phyloP scores from a whole-genome alignment of 2,888 invertebrate genomes.

The Bedellia somnulentella region DNA sequence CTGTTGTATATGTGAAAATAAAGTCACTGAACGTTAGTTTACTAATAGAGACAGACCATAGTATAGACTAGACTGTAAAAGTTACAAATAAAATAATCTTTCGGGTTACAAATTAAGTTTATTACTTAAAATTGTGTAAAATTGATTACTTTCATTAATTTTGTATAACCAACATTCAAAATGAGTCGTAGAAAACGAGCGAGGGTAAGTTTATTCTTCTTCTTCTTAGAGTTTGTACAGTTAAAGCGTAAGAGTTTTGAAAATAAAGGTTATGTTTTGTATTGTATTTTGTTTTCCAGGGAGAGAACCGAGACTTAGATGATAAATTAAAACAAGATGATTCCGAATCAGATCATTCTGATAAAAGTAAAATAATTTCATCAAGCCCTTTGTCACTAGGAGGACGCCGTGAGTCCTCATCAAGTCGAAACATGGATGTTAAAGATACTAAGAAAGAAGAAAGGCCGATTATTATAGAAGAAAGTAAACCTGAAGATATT shows the following conservation, averaged over 20 bases:
- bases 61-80: no score
- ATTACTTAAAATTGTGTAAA: no score
- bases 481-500: constrained; percentile 65
- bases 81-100: no score
- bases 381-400: constrained; percentile 58
- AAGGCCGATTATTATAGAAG: constrained; percentile 33
- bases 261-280: constrained; percentile 70
- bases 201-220: constrained; percentile 29
- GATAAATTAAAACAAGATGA: constrained; percentile 69
- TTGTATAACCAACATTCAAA: no score
- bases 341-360: constrained; percentile 64
- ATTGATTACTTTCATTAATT: no score
- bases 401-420: constrained; percentile 54
- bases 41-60: no score
- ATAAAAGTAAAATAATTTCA: constrained; percentile 63
- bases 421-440: constrained; percentile 40
- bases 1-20: no score
- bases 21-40: no score
- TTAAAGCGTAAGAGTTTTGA: constrained; percentile 12
- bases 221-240: constrained; percentile 4
- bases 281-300: constrained; percentile 24
- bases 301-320: constrained; percentile 63
- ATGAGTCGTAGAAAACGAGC: constrained; percentile 65
- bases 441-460: constrained; percentile 53
- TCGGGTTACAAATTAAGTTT: no score